Evolutionary conservation across 2,888 invertebrate species (phyloP).

Genomic region (Ypsolopha scabrella): DNA sequence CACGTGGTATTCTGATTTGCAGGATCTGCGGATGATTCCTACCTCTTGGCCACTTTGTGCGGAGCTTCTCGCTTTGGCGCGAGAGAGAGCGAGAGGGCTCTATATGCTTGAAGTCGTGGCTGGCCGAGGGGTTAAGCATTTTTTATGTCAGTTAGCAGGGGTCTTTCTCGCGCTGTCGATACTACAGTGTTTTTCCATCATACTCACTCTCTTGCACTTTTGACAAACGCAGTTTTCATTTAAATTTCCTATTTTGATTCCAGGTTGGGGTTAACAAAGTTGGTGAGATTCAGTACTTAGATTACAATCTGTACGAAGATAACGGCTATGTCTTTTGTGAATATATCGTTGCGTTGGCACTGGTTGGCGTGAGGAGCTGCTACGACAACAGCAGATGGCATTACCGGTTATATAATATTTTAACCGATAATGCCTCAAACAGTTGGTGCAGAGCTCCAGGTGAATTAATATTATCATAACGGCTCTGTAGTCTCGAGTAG

Average conservation of each 20-base stretch:
- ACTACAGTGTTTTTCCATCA: too few species aligned
- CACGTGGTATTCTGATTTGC: too few species aligned
- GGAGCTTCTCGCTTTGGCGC: too few species aligned
- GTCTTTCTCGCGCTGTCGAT: too few species aligned
- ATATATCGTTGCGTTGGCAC: slow-evolving; percentile 28
- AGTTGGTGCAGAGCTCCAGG: slow-evolving; percentile 78
- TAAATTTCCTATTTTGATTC: too few species aligned
- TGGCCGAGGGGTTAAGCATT: too few species aligned
- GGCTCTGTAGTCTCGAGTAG: too few species aligned
- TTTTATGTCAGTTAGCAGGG: not conserved
- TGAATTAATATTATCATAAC: slow-evolving; percentile 18
- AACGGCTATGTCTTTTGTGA: slow-evolving; percentile 70
- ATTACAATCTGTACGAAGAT: slow-evolving; percentile 65
- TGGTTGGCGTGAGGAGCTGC: slow-evolving; percentile 59
- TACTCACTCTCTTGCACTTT: not conserved
- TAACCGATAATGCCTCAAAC: slow-evolving; percentile 75
- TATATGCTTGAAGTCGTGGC: too few species aligned
- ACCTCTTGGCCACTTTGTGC: too few species aligned
- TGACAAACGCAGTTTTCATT: not conserved
- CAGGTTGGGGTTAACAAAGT: slow-evolving; percentile 66
- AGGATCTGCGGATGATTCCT: too few species aligned
- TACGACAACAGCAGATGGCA: slow-evolving; percentile 69
- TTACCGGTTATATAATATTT: slow-evolving; percentile 43
- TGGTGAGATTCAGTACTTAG: slow-evolving; percentile 77
- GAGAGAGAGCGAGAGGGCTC: too few species aligned